Percentiles rank a stretch among this genome's conserved stretches.
phyloP scores from a whole-genome alignment of 1,140 invertebrate species.

The Neodiprion fabricii region DNA sequence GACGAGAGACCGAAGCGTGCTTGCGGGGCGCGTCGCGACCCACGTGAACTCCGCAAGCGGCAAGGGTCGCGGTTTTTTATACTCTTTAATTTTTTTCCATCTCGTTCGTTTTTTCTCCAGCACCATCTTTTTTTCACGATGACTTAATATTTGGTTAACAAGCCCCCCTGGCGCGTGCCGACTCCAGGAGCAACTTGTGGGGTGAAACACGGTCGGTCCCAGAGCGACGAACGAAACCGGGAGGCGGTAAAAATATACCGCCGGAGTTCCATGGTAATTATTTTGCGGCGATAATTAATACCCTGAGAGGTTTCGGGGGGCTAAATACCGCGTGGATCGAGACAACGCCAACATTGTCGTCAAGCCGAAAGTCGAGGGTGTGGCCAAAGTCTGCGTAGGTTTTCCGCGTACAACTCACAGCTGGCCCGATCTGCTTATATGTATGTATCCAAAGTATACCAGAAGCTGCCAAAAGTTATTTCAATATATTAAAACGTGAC shows the following conservation, averaged over 20 bases:
- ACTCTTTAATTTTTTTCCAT: neutral
- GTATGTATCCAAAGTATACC: too few species aligned
- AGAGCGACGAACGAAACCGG: too few species aligned
- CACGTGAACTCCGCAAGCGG: conserved; percentile 6
- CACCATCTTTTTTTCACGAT: neutral
- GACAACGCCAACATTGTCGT: too few species aligned
- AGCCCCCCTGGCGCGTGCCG: conserved; percentile 5
- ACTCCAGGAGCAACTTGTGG: conserved; percentile 4
- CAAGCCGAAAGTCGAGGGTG: too few species aligned
- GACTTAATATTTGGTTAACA: conserved; percentile 7
- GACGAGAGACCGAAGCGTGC: neutral
- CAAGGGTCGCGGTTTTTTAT: neutral
- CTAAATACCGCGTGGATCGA: neutral
- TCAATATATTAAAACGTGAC: too few species aligned
- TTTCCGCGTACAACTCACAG: too few species aligned
- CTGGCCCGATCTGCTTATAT: too few species aligned
- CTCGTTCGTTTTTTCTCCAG: neutral
- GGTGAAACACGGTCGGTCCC: neutral
- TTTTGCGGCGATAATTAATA: too few species aligned
- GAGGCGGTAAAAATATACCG: neutral
- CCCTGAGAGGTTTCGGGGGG: neutral
- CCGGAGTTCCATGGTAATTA: neutral
- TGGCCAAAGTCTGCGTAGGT: too few species aligned
- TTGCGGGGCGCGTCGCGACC: neutral
- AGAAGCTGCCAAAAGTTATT: too few species aligned